A percentile compares a stretch with the other conserved stretches of the same genome.
phyloP scores from a whole-genome alignment of 92 coral and sea anemone species.

The Zoanthus solanderi region DNA sequence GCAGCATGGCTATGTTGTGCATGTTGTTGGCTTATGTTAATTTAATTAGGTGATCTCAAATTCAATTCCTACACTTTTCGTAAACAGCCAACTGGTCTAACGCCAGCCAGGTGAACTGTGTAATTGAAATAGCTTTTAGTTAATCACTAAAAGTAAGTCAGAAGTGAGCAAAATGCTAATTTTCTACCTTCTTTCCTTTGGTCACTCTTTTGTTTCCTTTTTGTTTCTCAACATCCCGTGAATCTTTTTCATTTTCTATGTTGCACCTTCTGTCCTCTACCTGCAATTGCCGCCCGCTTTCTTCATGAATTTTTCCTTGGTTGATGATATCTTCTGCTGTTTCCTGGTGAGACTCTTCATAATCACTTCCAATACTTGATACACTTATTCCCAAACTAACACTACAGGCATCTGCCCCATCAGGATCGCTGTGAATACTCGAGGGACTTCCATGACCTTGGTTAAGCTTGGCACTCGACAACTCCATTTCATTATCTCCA shows the following conservation, averaged over 20 bases:
- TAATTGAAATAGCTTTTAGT: too few species aligned
- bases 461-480: conserved; percentile 73
- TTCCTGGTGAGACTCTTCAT: conserved; percentile 52
- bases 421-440: conserved; percentile 80
- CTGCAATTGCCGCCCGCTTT: background rate
- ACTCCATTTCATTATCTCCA: conserved; percentile 70
- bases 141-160: too few species aligned
- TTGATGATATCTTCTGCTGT: conserved; percentile 35
- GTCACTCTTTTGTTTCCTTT: conserved; percentile 2
- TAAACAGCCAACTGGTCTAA: too few species aligned
- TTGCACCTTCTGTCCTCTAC: background rate
- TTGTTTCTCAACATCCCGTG: background rate
- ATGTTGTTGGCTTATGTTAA: too few species aligned
- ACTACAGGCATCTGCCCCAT: conserved; percentile 82
- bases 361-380: conserved; percentile 86
- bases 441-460: conserved; percentile 82
- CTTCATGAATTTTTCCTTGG: background rate
- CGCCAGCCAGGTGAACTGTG: too few species aligned
- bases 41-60: too few species aligned
- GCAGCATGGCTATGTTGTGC: too few species aligned
- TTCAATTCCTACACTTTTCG: too few species aligned
- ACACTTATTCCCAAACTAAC: conserved; percentile 87
- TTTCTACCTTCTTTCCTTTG: conserved; percentile 8
- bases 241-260: background rate
- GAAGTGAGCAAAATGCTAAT: background rate